These are phyloP conservation scores for Amia ocellicauda DNA, from an alignment of 2,113 vertebrate genomes.

Conservation along the genomic window DNA sequence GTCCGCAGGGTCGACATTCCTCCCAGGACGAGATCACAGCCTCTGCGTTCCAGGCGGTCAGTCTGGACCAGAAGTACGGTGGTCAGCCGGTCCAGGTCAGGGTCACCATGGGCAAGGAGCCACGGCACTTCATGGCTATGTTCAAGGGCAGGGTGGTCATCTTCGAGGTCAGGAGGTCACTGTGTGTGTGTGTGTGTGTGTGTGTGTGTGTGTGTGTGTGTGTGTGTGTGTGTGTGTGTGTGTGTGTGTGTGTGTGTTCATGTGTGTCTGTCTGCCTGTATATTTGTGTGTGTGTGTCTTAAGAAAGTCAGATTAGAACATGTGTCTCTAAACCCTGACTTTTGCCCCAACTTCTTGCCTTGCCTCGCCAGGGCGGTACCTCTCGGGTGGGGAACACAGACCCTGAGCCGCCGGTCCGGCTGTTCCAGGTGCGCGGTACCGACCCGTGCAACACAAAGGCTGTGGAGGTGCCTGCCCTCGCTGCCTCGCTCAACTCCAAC, in stretches of 20 bases:
- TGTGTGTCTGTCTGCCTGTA: no score
- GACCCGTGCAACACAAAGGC: conserved; percentile 73
- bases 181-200: no score
- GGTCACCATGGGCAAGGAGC: conserved; percentile 82
- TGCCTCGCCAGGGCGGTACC: conserved; percentile 85
- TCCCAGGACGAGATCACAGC: conserved; percentile 80
- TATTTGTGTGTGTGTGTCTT: no score
- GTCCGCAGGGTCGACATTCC: conserved; percentile 75
- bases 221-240: no score
- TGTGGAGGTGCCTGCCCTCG: conserved; percentile 57
- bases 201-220: no score
- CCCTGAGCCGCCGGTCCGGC: conserved; percentile 67
- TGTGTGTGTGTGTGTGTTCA: no score
- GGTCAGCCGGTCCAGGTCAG: conserved; percentile 75
- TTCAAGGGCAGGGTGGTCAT: conserved; percentile 84
- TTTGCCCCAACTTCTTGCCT: no score
- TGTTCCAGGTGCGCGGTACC: conserved; percentile 79
- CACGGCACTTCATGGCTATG: conserved; percentile 83
- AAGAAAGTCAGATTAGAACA: no score
- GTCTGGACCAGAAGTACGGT: conserved; percentile 68
- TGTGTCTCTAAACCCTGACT: no score
- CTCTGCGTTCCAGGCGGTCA: conserved; percentile 74
- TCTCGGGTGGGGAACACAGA: conserved; percentile 65
- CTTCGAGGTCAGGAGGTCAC: conserved; percentile 80
- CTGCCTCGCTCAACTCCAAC: conserved; percentile 79